Base-by-base conservation (phyloP, 2,113 vertebrate species). In the Rissa tridactyla region DNA sequence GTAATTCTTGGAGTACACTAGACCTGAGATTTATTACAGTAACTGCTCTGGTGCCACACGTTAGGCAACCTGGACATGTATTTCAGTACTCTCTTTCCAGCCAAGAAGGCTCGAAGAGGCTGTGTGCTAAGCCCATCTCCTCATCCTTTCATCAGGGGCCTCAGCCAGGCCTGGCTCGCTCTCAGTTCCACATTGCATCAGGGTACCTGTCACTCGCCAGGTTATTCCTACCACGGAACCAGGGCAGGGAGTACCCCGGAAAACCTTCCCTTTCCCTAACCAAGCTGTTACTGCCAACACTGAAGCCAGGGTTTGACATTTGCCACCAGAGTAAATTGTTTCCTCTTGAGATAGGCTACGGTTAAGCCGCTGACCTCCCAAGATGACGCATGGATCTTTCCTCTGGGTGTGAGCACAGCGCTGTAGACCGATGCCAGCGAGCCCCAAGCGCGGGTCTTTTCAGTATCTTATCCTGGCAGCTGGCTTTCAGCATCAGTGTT, bases 1-100 rank as follows among this genome's bases (percentile, higher is more conserved):
- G 96, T 96, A 97, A 96, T 96, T 96, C 90, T 95, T 96, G 96
- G 93, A 96, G 90, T 95, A 88, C 88, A 86, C 82, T 90, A 90
- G 82, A 96, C 94, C 90, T 96, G 94, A 90, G 79, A 96, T 93
- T 93, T 92, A 94, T 96, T 96, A 92, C 90, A 96, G 62, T 73
- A 86, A 90, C 79, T 58, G 51, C 71, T 86, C 88, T 96, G 92
- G 82, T 97, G 95, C 94, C 96, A 97, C 94, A 95, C 38, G 12
- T 97, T 97, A 95, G 93, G 94, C 90, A 97, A 97, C 94, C 90
- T 96, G 96, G 78, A 93, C 13, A 1, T 88, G 66, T 88, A 83
- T 96, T 96, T 91, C 95, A 95, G 54, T 82, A 44, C 36, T 82
- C 65, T 68, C 38, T 64, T 82, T 88, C 73, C 87, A 95, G 75